Conservation (phyloP, 1,140 invertebrate genomes). For the Ceratitis capitata region DNA sequence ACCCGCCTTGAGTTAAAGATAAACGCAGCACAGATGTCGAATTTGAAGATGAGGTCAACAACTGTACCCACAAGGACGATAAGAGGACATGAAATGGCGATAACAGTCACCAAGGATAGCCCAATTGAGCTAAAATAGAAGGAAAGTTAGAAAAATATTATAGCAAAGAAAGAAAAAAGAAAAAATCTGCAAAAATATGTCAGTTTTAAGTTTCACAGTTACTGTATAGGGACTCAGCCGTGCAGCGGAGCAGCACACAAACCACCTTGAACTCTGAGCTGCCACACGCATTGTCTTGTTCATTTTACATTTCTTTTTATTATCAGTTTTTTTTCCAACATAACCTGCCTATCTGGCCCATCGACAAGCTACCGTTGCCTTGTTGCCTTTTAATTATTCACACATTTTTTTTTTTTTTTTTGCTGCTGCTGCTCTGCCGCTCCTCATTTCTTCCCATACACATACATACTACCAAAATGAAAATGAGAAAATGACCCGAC, state of each 20-base stretch:
- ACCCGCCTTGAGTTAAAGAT: not conserved
- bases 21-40: not conserved
- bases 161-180: not conserved
- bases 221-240: not conserved
- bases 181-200: not conserved
- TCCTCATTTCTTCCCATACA: not conserved
- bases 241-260: not conserved
- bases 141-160: not conserved
- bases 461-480: not conserved
- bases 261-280: not conserved
- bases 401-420: not conserved
- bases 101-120: not conserved
- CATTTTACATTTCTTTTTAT: not conserved
- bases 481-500: not conserved
- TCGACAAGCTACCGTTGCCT: not conserved
- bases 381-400: constrained; percentile 13
- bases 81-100: constrained; percentile 2
- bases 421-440: not conserved
- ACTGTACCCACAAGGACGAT: constrained; percentile 23
- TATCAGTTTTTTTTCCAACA: not conserved
- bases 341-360: not conserved
- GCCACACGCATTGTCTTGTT: not conserved
- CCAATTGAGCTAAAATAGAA: not conserved
- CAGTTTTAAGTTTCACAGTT: not conserved
- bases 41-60: not conserved